Evolutionary conservation across 2,888 invertebrate genomes (phyloP), one percentile per base, ranked within the genome.

Genomic region (Machimus atricapillus): DNA sequence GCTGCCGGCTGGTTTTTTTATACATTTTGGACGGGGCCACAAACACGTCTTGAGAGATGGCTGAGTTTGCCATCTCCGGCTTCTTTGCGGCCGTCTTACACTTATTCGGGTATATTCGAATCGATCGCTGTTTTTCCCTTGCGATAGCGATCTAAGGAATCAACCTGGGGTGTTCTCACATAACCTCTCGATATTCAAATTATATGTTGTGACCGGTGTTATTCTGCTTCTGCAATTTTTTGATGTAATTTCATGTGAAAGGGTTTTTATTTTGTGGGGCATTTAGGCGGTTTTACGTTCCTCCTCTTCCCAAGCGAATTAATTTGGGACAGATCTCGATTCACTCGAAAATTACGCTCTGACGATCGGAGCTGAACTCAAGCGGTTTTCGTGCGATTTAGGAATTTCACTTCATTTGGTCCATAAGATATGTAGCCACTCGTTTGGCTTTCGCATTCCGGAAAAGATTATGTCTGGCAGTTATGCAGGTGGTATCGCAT

Each of bases 141-240:
- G 4, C 82, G 82, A 82, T 82, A 82, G 52, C 58, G 40, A 82
- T 82, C 82, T 82, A 66, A 34, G 14, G 58, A 82, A 85, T 74
- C 74, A 85, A 74, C 85, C 46, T 46, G 85, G 85, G 85, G 85
- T 85, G 85, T 85, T 85, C 85, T 85, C 85, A 74, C 85, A 74
- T 74, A 74, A 85, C 46, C 73, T 74, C 74, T 58, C 73, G 74
- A 85, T 85, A 85, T 85, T 74, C 85, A 85, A 85, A 85, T 85
- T 85, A 85, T 85, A 85, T 85, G 85, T 85, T 85, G 85, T 46
- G 74, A 74, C 27, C 58, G 74, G 74, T 46, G 73, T 85, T 85
- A 85, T 74, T 85, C 46, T 74, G 85, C 85, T 85, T 85, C 85
- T 85, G 85, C 85, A 74, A 66, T 34, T 85, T 85, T 85, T 74